Evolutionary conservation across 1,140 invertebrate genomes (phyloP), one percentile per base, ranked within the genome.

Genomic region (Bombus superbus): DNA sequence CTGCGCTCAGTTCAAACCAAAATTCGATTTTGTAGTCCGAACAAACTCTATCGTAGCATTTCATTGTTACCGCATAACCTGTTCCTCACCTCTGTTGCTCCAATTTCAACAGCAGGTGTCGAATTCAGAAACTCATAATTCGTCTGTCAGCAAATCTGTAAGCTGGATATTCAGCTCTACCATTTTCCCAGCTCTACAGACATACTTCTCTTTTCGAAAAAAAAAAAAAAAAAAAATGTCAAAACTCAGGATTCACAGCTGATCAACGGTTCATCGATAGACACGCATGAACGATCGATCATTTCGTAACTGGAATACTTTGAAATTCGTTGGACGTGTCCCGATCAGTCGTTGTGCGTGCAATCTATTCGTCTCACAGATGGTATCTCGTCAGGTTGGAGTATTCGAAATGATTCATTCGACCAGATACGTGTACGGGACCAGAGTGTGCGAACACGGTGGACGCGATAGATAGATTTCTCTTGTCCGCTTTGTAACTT

Each of bases 401-500:
- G 79, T 62, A 81, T 71, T 80, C 80, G 77, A 89, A 86, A 89
- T 84, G 73, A 81, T 84, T 71, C 78, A 80, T 79, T 80, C 80
- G 76, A 86, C 77, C 71, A 64, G 87, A 68, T 75, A 79, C 76
- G 47, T 69, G 53, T 53, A 53, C 47, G 40, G 13, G 64, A 69
- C 66, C 72, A 38, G 74, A 71, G 68, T 18, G 66, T 62, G 44
- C 40, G 80, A 42, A 40, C 53, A 69, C 44, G 40, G 42, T 22
- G 68, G 64, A 13, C 32, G 42, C 11, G 73, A 74, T 62, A 77
- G 77, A 85, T 85, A 85, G 77, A 73, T 79, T 57, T 78, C 74
- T 59, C 79, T 83, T 81, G 73, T 86, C 68, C 76, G 47, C 42
- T 80, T n/a, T 74, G 88, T 89, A 89, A 88, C 88, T 89, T 89